These are phyloP conservation scores for Sturnus vulgaris DNA, from an alignment of 2,113 vertebrate genomes.

Conservation along the genomic window DNA sequence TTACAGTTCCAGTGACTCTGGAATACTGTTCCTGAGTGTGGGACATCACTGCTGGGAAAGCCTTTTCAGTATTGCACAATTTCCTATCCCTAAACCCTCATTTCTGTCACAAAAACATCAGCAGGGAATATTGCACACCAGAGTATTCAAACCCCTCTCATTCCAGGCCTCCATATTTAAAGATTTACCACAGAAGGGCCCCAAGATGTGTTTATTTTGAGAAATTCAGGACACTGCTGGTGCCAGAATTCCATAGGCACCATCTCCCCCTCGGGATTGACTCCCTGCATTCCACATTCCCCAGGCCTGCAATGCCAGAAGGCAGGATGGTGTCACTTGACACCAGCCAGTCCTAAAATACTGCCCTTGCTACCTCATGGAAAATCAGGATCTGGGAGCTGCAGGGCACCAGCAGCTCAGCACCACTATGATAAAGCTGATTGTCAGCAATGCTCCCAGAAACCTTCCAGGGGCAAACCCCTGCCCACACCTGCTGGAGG, in stretches of 20 bases:
- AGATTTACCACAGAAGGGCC: not conserved
- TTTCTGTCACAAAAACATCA: not conserved
- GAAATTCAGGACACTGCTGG: rapidly evolving
- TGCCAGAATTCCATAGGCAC: rapidly evolving
- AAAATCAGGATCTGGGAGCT: not conserved
- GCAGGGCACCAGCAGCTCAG: not conserved
- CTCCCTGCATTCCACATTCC: not conserved
- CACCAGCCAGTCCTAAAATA: constrained; percentile 4
- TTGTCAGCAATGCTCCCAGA: rapidly evolving
- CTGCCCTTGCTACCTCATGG: not conserved
- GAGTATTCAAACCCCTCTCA: not conserved
- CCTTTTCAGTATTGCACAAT: rapidly evolving
- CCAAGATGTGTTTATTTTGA: not conserved
- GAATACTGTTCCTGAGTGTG: not conserved
- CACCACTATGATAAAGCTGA: not conserved
- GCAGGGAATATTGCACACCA: rapidly evolving
- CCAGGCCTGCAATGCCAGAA: not conserved
- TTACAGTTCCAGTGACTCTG: not conserved
- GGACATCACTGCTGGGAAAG: not conserved
- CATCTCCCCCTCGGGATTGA: rapidly evolving
- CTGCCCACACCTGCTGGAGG: not conserved
- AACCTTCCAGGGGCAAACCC: not conserved
- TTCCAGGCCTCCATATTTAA: not conserved
- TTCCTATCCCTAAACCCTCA: not conserved
- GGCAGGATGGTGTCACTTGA: not conserved